phyloP scores from a whole-genome alignment of 2,113 vertebrate genomes.

The Plectropomus leopardus region DNA sequence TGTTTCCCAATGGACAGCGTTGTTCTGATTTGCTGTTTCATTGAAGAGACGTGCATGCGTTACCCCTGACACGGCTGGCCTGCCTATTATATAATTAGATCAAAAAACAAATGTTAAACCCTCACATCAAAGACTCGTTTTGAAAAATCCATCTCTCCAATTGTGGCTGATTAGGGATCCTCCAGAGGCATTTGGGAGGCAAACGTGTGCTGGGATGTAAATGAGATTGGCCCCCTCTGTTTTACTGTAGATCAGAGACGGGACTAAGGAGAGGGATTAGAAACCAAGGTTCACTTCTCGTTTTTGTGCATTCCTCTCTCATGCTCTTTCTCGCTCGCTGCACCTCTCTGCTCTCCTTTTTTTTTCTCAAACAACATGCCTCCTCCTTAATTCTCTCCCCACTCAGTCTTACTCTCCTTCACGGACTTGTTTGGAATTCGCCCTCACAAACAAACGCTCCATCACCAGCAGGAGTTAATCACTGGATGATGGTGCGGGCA shows the following conservation, averaged over 20 bases:
- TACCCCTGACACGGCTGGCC: constrained; percentile 54
- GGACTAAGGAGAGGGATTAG: constrained; percentile 29
- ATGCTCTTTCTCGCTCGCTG: not conserved
- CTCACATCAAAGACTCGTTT: constrained; percentile 79
- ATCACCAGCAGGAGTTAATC: constrained; percentile 38
- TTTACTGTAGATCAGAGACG: constrained; percentile 43
- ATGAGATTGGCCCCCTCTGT: constrained; percentile 50
- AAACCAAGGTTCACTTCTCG: constrained; percentile 51
- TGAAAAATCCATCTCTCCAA: constrained; percentile 77
- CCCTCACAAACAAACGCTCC: constrained; percentile 35
- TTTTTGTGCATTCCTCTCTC: constrained; percentile 36
- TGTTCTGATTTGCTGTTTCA: constrained; percentile 56
- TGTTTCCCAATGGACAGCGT: constrained; percentile 24
- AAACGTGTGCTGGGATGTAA: constrained; percentile 57
- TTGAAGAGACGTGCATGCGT: constrained; percentile 32
- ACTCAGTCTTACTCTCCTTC: constrained; percentile 23
- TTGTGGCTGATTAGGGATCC: constrained; percentile 73
- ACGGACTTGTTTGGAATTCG: constrained; percentile 32
- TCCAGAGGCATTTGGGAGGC: constrained; percentile 56
- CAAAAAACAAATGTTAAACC: constrained; percentile 71
- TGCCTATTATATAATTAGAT: constrained; percentile 73
- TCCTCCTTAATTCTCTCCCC: constrained; percentile 28
- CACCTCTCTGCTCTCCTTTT: constrained; percentile 15
- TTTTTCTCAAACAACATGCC: constrained; percentile 14
- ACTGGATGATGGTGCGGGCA: constrained; percentile 16